phyloP scores from a whole-genome alignment of 2,113 vertebrate species.

The Proterorhinus semilunaris region DNA sequence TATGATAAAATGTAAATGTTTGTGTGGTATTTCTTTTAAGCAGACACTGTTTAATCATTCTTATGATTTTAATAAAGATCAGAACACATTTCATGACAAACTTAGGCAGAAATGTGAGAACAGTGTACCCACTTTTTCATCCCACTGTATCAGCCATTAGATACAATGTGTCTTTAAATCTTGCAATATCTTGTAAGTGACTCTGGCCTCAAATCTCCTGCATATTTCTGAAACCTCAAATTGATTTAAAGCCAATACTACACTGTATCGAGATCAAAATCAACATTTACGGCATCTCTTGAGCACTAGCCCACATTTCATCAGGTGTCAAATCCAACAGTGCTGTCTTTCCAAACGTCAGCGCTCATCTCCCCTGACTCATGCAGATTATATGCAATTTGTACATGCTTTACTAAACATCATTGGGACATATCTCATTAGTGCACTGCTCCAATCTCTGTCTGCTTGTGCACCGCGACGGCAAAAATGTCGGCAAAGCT shows the following conservation, averaged over 20 bases:
- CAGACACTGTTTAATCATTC: too few relatives aligned
- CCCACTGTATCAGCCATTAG: too few relatives aligned
- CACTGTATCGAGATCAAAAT: conserved; percentile 26
- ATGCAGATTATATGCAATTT: conserved; percentile 61
- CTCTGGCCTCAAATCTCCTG: neutral
- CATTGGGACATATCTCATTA: conserved; percentile 56
- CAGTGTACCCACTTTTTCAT: too few relatives aligned
- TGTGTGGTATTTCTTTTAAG: too few relatives aligned
- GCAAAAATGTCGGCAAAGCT: conserved; percentile 66
- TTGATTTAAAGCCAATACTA: neutral
- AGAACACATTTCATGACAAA: too few relatives aligned
- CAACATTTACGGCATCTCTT: conserved; percentile 21
- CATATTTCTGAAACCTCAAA: neutral
- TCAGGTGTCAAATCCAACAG: conserved; percentile 49
- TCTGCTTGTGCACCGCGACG: conserved; percentile 57
- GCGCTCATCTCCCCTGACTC: conserved; percentile 42
- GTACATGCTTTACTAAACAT: conserved; percentile 35
- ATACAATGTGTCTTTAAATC: too few relatives aligned
- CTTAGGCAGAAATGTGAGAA: too few relatives aligned
- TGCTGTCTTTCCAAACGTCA: conserved; percentile 50
- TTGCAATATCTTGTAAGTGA: neutral
- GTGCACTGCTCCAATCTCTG: conserved; percentile 29
- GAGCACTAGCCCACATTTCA: conserved; percentile 8
- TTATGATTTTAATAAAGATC: too few relatives aligned
- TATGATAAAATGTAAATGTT: too few relatives aligned